These are phyloP conservation scores for Muscicapa comitata DNA, from an alignment of 2,797 vertebrate genomes.

Conservation along the genomic window DNA sequence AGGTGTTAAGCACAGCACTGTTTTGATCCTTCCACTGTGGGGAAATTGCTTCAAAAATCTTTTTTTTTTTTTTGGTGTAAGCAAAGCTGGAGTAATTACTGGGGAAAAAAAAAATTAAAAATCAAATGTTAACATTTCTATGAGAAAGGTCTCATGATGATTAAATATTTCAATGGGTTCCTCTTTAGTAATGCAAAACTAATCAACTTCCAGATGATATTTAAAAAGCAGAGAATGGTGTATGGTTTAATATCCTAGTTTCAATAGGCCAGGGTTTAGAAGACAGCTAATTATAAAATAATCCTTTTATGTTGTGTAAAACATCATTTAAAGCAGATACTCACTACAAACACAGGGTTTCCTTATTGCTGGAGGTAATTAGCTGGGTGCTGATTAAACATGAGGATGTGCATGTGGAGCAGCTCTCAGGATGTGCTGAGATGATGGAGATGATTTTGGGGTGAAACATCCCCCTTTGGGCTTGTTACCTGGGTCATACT, in stretches of 20 bases:
- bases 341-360: neutral
- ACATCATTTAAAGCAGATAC: conserved; percentile 35
- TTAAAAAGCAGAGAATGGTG: neutral
- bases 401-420: neutral
- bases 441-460: neutral
- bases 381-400: conserved; percentile 3
- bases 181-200: conserved; percentile 55
- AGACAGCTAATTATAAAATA: conserved; percentile 40
- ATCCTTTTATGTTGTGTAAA: conserved; percentile 49
- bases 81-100: conserved; percentile 22
- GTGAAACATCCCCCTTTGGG: neutral
- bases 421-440: neutral
- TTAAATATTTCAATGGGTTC: conserved; percentile 41
- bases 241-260: neutral
- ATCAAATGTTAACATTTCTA: conserved; percentile 7
- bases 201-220: conserved; percentile 34
- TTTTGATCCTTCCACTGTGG: neutral
- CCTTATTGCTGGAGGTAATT: conserved; percentile 57
- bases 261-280: conserved; percentile 26
- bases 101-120: neutral
- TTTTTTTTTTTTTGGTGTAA: neutral
- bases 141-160: conserved; percentile 32
- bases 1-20: conserved; percentile 34
- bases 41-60: neutral
- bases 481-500: accelerated